Base-by-base conservation (phyloP, 2,113 vertebrate species). In the Lagopus leucura region DNA sequence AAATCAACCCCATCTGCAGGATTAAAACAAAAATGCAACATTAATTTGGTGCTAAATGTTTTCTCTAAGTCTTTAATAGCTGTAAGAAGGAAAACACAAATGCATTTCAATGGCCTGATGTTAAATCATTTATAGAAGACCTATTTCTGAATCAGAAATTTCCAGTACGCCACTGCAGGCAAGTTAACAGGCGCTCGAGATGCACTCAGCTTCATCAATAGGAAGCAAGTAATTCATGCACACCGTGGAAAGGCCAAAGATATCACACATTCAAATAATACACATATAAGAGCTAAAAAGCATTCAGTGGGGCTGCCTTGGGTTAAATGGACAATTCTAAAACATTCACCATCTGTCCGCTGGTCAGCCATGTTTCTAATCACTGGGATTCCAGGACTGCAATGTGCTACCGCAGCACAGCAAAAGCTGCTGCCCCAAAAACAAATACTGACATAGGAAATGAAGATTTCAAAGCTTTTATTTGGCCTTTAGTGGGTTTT, bases 121-220 rank as follows among this genome's bases (percentile, higher is more conserved):
- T 92, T 97, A 93, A 97, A 96, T 97, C 73, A 94, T 90, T 97
- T 93, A 94, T 82, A 94, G 78, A 92, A 97, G 89, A 92, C 89
- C 76, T 94, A 92, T 88, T 97, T 97, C 85, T 93, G 85, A 81
- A 92, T 92, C 64, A 84, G 75, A 92, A 88, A 90, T 94, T 94
- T 95, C 71, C 63, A 95, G 85, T 36, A 91, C 34, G 6, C 79
- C 70, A 82, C 55, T 74, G 57, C 52, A 82, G 94, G 72, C 0
- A 3, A 95, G 72, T 90, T 87, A 72, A 95, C 84, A 72, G 61
- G 79, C 80, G 43, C 74, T 72, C 27, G 80, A 82, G 83, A 45
- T 20, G 38, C 28, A 71, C 60, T 50, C 77, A 8, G n/a, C 61
- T 94, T 82, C n/a, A 75, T 86, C 64, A 93, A 50, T 42, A 90